Conservation (phyloP, 2,797 vertebrate genomes). For the Poliocrania exsul region DNA sequence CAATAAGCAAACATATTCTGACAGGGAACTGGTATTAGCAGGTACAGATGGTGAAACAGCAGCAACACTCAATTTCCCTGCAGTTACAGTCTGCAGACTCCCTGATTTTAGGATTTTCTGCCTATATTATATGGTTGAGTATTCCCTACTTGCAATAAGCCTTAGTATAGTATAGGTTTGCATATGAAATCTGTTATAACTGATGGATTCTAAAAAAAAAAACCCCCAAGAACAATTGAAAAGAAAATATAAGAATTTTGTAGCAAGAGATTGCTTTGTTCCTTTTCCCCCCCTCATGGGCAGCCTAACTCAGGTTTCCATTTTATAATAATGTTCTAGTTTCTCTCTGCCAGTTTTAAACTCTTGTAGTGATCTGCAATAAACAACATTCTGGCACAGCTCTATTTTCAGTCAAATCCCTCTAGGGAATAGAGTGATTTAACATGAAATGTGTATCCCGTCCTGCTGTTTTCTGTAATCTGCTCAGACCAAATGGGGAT, state of each 20-base stretch:
- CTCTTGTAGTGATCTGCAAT: not conserved
- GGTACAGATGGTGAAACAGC: not conserved
- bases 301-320: slow-evolving; percentile 3
- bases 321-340: not conserved
- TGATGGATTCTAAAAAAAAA: not conserved
- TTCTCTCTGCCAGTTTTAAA: not conserved
- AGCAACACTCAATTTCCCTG: not conserved
- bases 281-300: not conserved
- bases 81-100: not conserved
- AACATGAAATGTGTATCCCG: not conserved
- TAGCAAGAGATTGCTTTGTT: not conserved
- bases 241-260: not conserved
- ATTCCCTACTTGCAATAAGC: not conserved
- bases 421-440: not conserved
- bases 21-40: not conserved
- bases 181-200: not conserved
- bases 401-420: slow-evolving; percentile 33
- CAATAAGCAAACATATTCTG: not conserved
- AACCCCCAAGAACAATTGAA: not conserved
- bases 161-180: not conserved
- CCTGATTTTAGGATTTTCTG: not conserved
- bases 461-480: slow-evolving; percentile 40
- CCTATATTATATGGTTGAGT: not conserved
- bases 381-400: slow-evolving; percentile 15
- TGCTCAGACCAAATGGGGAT: slow-evolving; percentile 5